A percentile compares a stretch with the other conserved stretches of the same genome.
These are phyloP conservation scores for Melanerpes formicivorus DNA, from an alignment of 2,113 vertebrate species.

Conservation along the genomic window DNA sequence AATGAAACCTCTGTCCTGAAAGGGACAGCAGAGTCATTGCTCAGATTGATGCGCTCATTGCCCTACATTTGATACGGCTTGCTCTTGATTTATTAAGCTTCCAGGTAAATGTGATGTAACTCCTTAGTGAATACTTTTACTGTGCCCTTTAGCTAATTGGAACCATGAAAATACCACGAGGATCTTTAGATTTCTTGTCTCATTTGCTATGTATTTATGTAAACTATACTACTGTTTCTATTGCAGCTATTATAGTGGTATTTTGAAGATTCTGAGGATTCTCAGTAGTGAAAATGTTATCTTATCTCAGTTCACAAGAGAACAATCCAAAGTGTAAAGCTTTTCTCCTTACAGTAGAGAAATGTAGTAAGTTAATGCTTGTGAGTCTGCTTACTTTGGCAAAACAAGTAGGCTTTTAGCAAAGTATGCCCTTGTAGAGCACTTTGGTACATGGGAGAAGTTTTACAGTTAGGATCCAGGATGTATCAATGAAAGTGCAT, in stretches of 20 bases:
- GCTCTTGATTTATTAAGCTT: constrained; percentile 64
- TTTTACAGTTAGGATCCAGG: neutral
- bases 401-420: neutral
- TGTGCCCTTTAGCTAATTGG: constrained; percentile 54
- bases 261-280: neutral
- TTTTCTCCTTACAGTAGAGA: neutral
- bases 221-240: neutral
- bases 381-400: neutral
- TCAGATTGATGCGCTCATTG: constrained; percentile 46
- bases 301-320: neutral
- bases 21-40: constrained; percentile 25
- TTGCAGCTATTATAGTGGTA: neutral
- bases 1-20: constrained; percentile 40
- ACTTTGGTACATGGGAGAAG: neutral
- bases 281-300: neutral
- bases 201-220: neutral
- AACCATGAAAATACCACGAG: constrained; percentile 27
- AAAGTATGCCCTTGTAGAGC: neutral
- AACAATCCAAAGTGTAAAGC: neutral
- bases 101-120: constrained; percentile 22
- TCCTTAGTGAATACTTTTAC: constrained; percentile 42
- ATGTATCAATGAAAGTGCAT: neutral
- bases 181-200: constrained; percentile 1
- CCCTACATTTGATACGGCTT: constrained; percentile 14
- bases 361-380: neutral